phyloP scores from a whole-genome alignment of 1,140 invertebrate species.

The Telenomus remus region DNA sequence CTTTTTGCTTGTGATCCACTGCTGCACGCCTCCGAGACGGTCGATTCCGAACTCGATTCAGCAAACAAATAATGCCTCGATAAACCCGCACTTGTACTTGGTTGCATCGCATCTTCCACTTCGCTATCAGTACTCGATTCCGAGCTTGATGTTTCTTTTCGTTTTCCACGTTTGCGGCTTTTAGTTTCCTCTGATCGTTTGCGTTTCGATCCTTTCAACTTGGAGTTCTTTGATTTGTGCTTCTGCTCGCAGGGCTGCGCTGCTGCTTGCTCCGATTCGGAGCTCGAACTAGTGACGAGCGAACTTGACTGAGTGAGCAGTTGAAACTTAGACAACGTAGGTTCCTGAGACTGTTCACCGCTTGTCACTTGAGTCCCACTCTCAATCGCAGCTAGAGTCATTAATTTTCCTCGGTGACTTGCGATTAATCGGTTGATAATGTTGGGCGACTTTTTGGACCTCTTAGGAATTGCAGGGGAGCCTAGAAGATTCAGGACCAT shows the following conservation, averaged over 20 bases:
- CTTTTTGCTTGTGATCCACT: conserved; percentile 10
- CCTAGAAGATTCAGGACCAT: conserved; percentile 61
- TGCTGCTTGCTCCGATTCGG: conserved; percentile 32
- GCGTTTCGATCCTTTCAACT: conserved; percentile 63
- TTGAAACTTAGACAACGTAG: neutral
- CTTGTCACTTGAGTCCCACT: conserved; percentile 17
- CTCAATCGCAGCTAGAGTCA: conserved; percentile 68
- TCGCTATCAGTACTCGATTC: conserved; percentile 22
- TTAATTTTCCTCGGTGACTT: conserved; percentile 68
- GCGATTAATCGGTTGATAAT: conserved; percentile 70
- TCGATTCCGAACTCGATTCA: conserved; percentile 58
- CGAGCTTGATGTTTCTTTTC: conserved; percentile 27
- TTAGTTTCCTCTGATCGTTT: conserved; percentile 57
- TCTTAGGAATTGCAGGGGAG: conserved; percentile 56
- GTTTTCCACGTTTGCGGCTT: conserved; percentile 37
- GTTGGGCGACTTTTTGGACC: conserved; percentile 67
- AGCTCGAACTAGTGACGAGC: conserved; percentile 7
- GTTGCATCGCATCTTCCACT: conserved; percentile 65
- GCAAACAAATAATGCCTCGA: conserved; percentile 64
- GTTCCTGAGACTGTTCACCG: conserved; percentile 1
- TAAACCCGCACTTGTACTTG: conserved; percentile 71
- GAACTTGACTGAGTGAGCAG: neutral
- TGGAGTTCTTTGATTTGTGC: conserved; percentile 64
- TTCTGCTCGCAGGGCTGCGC: conserved; percentile 2
- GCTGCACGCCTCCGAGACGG: conserved; percentile 38